phyloP scores from a whole-genome alignment of 2,797 vertebrate species.

The Lophius americanus region DNA sequence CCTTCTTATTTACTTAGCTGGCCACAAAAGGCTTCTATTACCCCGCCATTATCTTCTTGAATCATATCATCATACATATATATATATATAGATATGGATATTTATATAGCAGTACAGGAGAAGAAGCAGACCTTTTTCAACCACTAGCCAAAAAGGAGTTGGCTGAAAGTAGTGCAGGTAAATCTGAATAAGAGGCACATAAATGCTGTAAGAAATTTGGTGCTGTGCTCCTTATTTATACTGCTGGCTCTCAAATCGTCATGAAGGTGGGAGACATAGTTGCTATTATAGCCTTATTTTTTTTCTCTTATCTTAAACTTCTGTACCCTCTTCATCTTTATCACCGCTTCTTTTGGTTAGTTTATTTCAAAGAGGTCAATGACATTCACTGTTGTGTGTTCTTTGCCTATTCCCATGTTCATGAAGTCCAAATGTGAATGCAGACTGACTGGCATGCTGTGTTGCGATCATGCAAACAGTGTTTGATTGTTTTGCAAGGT shows the following conservation, averaged over 20 bases:
- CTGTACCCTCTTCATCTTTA: not conserved
- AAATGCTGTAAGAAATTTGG: slow-evolving; percentile 33
- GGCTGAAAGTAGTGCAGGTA: slow-evolving; percentile 23
- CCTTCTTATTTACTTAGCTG: slow-evolving; percentile 60
- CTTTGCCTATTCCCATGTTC: slow-evolving; percentile 70
- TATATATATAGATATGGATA: not conserved
- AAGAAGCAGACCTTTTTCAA: slow-evolving; percentile 25
- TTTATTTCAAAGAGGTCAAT: slow-evolving; percentile 42
- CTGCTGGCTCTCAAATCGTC: slow-evolving; percentile 30
- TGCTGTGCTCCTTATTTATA: slow-evolving; percentile 54
- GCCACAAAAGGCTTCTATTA: slow-evolving; percentile 50
- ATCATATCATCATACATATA: slow-evolving; percentile 50
- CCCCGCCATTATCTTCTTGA: slow-evolving; percentile 48
- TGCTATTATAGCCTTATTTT: slow-evolving; percentile 27
- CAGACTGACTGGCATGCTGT: slow-evolving; percentile 37
- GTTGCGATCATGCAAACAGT: slow-evolving; percentile 11
- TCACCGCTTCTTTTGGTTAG: slow-evolving; percentile 32
- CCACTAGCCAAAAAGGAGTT: slow-evolving; percentile 15
- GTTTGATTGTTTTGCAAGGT: slow-evolving; percentile 6
- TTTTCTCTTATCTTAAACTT: not conserved
- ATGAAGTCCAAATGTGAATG: slow-evolving; percentile 62
- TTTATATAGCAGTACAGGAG: not conserved
- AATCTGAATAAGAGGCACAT: slow-evolving; percentile 47
- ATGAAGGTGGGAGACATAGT: slow-evolving; percentile 37
- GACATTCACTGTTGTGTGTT: slow-evolving; percentile 72